Base-by-base conservation (phyloP, 2,888 invertebrate genomes). In the Dromius quadrimaculatus region DNA sequence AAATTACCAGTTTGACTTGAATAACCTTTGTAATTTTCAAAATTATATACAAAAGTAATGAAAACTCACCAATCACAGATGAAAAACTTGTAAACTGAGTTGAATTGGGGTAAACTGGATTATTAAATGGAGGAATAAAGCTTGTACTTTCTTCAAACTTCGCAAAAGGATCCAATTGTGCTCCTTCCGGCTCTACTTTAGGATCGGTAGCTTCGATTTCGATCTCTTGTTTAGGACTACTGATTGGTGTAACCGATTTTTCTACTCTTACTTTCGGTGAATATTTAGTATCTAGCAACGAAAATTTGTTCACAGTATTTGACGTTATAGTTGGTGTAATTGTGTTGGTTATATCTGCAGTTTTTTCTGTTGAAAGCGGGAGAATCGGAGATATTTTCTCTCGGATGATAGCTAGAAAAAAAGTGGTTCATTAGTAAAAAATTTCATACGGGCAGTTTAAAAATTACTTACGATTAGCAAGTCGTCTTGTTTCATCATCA, bases 401-500 rank as follows among this genome's bases (percentile, higher is more conserved):
- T n/a, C n/a, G n/a, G n/a, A n/a, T n/a, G n/a, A n/a, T n/a, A n/a
- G n/a, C n/a, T n/a, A n/a, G n/a, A n/a, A n/a, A n/a, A n/a, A n/a
- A n/a, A n/a, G n/a, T n/a, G n/a, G n/a, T n/a, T n/a, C n/a, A n/a
- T n/a, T n/a, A n/a, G n/a, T n/a, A n/a, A n/a, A n/a, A n/a, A n/a
- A n/a, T n/a, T n/a, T n/a, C n/a, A n/a, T n/a, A n/a, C n/a, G n/a
- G n/a, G n/a, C n/a, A n/a, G n/a, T n/a, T n/a, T n/a, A n/a, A 34
- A 8, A 2, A 34, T 6, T 11, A 50, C 50, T 50, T 50, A 50
- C 50, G 50, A 23, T 80, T 80, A 88, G 86, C 80, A 83, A 85
- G 81, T 75, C 84, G 85, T 41, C 87, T 84, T 74, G 86, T 84
- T 77, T 89, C 88, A 75, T 90, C 89, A 78, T 91, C 90, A 71